Evolutionary conservation across 2,113 vertebrate genomes (phyloP).

Genomic region (Cromileptes altivelis): DNA sequence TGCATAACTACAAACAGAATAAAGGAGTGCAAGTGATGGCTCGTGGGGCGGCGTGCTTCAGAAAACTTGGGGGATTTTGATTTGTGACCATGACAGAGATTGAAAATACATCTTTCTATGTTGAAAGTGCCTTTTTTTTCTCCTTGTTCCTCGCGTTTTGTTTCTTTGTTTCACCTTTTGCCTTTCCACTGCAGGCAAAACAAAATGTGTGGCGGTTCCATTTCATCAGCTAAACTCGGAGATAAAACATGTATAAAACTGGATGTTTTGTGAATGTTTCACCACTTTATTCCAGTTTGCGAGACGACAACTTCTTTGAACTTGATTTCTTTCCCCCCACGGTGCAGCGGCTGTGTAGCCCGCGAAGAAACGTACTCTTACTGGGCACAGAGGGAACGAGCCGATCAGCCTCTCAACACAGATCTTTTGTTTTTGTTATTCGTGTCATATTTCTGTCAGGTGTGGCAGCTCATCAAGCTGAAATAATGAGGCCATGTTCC

Average conservation of each 20-base stretch:
- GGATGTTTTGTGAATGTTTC: slow-evolving; percentile 77
- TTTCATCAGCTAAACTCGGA: slow-evolving; percentile 76
- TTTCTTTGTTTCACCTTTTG: slow-evolving; percentile 80
- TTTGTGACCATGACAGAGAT: slow-evolving; percentile 78
- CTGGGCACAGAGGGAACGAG: slow-evolving; percentile 69
- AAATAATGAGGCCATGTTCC: slow-evolving; percentile 83
- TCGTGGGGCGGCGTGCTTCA: slow-evolving; percentile 52
- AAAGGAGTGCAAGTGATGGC: slow-evolving; percentile 68
- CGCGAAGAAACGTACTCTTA: slow-evolving; percentile 61
- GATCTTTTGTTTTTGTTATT: slow-evolving; percentile 73
- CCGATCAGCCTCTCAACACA: slow-evolving; percentile 69
- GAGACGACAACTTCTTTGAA: slow-evolving; percentile 80
- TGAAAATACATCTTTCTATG: slow-evolving; percentile 69
- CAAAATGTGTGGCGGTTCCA: slow-evolving; percentile 72
- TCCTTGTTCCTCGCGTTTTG: slow-evolving; percentile 60
- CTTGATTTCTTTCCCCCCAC: slow-evolving; percentile 62
- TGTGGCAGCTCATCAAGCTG: slow-evolving; percentile 82
- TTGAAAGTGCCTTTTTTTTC: slow-evolving; percentile 66
- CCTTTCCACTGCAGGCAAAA: slow-evolving; percentile 81
- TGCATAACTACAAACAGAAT: slow-evolving; percentile 71
- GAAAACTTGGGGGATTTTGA: slow-evolving; percentile 74
- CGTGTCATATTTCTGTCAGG: slow-evolving; percentile 79
- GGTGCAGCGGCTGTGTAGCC: slow-evolving; percentile 62
- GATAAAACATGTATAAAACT: slow-evolving; percentile 76
- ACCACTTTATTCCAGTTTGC: slow-evolving; percentile 76